These are phyloP conservation scores for Apteryx mantelli DNA, from an alignment of 2,113 vertebrate species.

Conservation along the genomic window DNA sequence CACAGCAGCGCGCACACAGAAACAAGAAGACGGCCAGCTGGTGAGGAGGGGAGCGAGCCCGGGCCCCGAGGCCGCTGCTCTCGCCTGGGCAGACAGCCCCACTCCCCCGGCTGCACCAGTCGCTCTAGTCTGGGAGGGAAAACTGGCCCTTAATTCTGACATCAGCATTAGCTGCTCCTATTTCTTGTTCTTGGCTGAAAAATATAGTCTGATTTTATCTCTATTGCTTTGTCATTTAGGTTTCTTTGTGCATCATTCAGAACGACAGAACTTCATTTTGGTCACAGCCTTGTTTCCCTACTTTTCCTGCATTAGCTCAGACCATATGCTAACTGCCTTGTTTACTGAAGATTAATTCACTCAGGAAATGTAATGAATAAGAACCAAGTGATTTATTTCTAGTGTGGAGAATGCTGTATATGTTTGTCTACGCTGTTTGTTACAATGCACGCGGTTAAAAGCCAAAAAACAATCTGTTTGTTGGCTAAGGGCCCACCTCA, in stretches of 20 bases:
- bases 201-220: background rate
- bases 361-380: background rate
- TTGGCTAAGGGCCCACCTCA: background rate
- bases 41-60: rapidly evolving
- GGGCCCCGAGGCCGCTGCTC: background rate
- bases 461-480: background rate
- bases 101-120: background rate
- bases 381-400: background rate
- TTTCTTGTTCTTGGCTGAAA: constrained; percentile 14
- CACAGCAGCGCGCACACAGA: rapidly evolving
- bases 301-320: background rate
- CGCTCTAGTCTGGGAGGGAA: background rate
- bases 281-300: background rate
- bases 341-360: background rate
- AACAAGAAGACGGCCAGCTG: background rate
- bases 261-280: background rate
- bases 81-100: background rate
- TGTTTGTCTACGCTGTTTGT: background rate
- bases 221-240: background rate
- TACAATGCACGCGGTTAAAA: background rate
- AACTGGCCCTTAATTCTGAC: background rate
- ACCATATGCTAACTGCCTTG: background rate
- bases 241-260: constrained; percentile 1
- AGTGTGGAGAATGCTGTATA: background rate
- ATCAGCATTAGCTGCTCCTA: background rate